Conservation (phyloP, 2,888 invertebrate species). For the Aradus depressus region DNA sequence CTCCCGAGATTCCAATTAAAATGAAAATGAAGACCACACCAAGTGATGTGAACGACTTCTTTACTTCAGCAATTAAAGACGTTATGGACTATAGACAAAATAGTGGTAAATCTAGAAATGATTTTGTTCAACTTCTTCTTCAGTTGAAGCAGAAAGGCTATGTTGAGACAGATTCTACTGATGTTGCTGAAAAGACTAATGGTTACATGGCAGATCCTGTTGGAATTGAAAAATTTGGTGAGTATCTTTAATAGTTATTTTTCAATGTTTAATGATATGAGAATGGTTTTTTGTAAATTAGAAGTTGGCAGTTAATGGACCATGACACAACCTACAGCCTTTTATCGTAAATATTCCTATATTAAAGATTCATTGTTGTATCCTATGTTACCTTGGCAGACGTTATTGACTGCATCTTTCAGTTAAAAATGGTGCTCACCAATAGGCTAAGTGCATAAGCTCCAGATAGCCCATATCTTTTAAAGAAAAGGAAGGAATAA, state of each 20-base stretch:
- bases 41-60: not conserved
- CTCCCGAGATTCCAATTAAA: not conserved
- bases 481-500: no score
- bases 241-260: not conserved
- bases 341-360: no score
- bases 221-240: conserved; percentile 3
- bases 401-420: no score
- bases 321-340: no score
- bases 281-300: no score
- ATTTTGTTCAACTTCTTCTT: conserved; percentile 20
- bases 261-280: not conserved
- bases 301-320: no score
- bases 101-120: conserved; percentile 13
- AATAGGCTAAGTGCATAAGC: no score
- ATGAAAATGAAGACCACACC: conserved; percentile 13
- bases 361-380: no score
- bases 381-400: no score
- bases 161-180: conserved; percentile 7
- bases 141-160: conserved; percentile 18
- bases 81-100: conserved; percentile 14
- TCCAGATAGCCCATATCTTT: no score
- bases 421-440: no score
- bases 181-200: conserved; percentile 5
- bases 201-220: not conserved
- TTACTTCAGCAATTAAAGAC: conserved; percentile 4